Base-by-base conservation (phyloP, 2,113 vertebrate genomes). In the Chaetorhynchus papuensis region DNA sequence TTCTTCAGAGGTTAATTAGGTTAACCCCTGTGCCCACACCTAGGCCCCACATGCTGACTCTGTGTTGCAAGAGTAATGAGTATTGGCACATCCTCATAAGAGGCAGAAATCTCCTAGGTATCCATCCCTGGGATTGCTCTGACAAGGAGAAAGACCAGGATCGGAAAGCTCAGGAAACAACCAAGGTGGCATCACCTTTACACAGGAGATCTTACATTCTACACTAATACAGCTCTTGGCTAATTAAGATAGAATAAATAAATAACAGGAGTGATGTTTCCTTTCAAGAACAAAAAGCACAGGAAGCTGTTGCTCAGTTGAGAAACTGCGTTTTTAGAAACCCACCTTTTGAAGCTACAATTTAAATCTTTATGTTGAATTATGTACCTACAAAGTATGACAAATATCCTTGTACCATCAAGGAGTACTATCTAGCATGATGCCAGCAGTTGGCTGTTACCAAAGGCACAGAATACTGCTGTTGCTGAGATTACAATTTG, bases 31-130 rank as follows among this genome's bases (percentile, higher is more conserved):
- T 42, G 49, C 30, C 47, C 53, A 52, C 11, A 61, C n/a, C 31
- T 8, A 31, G 16, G 30, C 6, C 7, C 21, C 19, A 6, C 10
- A 4, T 0, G 1, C 7, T 0, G 0, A 24, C 28, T 80, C 20
- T 4, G 0, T 49, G 90, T 76, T 68, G 33, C 45, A 61, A 63
- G 44, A 92, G 17, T 66, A 85, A 83, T 50, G 39, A 82, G 17
- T 57, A 85, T 26, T 79, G 81, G 20, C 66, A 85, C 26, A 59
- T 54, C 37, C 27, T 85, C 61, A 5, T 33, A 61, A 54, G 42
- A 95, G 41, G 27, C 35, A 81, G 42, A 83, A 81, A 81, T 84
- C 61, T 71, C 60, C 53, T 24, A 7, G 14, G n/a, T 1, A 2
- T 74, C 33, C 39, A 70, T 37, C 16, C 31, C n/a, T 39, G 75